A percentile compares a stretch with the other conserved stretches of the same genome.
These are phyloP conservation scores for Pyxicephalus adspersus DNA, from an alignment of 2,113 vertebrate species.

Conservation along the genomic window DNA sequence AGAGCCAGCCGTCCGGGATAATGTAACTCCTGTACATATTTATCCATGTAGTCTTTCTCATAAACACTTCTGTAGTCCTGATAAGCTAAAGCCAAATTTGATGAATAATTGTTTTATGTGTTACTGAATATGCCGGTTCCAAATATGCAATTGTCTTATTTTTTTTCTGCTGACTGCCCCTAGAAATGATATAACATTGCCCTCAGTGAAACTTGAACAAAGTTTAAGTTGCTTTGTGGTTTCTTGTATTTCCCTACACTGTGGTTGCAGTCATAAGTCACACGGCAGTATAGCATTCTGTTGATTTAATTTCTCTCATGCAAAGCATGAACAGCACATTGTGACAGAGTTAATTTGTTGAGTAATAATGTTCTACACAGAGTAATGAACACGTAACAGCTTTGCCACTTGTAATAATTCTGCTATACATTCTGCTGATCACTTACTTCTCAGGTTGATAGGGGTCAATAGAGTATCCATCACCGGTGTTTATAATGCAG, in stretches of 20 bases:
- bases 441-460: slow-evolving; percentile 84
- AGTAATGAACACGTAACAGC: neutral
- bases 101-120: too few species aligned
- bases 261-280: neutral
- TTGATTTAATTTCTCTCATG: neutral
- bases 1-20: too few species aligned
- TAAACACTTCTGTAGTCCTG: too few species aligned
- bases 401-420: neutral
- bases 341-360: neutral
- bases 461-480: slow-evolving; percentile 84
- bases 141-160: too few species aligned
- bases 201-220: neutral
- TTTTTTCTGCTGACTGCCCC: too few species aligned
- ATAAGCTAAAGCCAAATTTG: too few species aligned
- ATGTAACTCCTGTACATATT: too few species aligned
- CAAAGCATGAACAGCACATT: neutral
- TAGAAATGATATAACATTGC: too few species aligned
- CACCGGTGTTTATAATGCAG: slow-evolving; percentile 83
- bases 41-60: too few species aligned
- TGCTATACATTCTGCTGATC: neutral
- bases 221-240: neutral
- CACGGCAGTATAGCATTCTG: neutral
- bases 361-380: neutral
- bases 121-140: too few species aligned
- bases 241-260: neutral